A percentile compares a stretch with the other conserved stretches of the same genome.
Evolutionary conservation across 1,140 invertebrate species (phyloP).

Genomic region (Atta texana): DNA sequence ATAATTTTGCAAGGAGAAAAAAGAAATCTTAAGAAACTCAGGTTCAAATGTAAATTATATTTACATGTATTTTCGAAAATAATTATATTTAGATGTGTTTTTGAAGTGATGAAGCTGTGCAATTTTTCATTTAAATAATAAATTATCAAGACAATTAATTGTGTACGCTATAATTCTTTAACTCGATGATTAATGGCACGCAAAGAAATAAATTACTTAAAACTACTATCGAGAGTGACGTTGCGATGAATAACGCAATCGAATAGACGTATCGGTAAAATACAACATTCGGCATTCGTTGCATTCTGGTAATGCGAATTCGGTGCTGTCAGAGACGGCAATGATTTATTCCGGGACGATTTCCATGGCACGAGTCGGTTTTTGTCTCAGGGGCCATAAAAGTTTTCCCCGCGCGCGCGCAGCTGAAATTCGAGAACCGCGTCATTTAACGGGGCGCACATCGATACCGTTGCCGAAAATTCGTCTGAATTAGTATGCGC

Average conservation of each 20-base stretch:
- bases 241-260: conserved; percentile 18
- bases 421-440: conserved; percentile 74
- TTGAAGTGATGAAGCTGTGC: neutral
- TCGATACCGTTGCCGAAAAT: conserved; percentile 81
- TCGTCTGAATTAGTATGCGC: conserved; percentile 85
- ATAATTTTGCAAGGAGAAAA: neutral
- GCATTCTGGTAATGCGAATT: conserved; percentile 33
- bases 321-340: conserved; percentile 29
- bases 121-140: neutral
- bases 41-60: neutral
- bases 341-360: conserved; percentile 51
- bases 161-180: neutral
- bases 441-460: conserved; percentile 76
- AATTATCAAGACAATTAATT: neutral
- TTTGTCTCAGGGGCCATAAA: conserved; percentile 74
- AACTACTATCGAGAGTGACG: neutral
- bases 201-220: neutral
- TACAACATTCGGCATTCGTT: conserved; percentile 21
- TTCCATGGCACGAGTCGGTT: conserved; percentile 27
- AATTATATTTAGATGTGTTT: neutral
- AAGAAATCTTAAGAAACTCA: neutral
- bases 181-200: neutral
- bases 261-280: conserved; percentile 1
- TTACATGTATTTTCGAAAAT: neutral
- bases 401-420: conserved; percentile 61